A percentile compares a stretch with the other conserved stretches of the same genome.
These are phyloP conservation scores for Eupithecia pulchellata DNA, from an alignment of 2,888 invertebrate genomes.

Conservation along the genomic window DNA sequence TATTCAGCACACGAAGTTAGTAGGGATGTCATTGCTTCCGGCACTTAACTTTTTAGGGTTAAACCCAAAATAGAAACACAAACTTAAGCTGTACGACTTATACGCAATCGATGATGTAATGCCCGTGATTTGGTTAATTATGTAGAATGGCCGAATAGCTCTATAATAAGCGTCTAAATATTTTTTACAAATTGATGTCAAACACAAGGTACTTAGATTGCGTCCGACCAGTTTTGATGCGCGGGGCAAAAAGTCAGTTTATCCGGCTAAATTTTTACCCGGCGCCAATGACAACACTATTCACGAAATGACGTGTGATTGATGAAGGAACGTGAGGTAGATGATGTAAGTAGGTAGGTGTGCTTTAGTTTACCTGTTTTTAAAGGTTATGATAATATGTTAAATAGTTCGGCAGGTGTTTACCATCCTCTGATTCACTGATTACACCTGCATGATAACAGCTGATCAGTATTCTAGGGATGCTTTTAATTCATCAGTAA, in stretches of 20 bases:
- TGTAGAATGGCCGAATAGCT: neutral
- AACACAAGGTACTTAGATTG: neutral
- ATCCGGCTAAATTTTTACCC: slow-evolving; percentile 6
- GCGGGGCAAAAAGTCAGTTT: neutral
- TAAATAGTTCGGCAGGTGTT: slow-evolving; percentile 42
- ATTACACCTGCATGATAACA: slow-evolving; percentile 41
- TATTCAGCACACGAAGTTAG: slow-evolving; percentile 45
- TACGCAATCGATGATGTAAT: neutral
- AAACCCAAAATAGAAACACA: neutral
- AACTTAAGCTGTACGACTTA: neutral
- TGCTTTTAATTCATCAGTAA: neutral
- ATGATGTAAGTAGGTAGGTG: neutral
- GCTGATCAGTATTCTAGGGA: slow-evolving; percentile 31
- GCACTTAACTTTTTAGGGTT: neutral
- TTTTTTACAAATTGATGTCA: neutral
- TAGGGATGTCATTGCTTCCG: slow-evolving; percentile 16
- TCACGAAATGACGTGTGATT: slow-evolving; percentile 9
- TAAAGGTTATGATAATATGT: slow-evolving; percentile 31
- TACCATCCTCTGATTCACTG: slow-evolving; percentile 37
- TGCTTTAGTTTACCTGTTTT: slow-evolving; percentile 23
- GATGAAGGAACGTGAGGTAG: slow-evolving; percentile 15
- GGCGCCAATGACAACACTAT: slow-evolving; percentile 8
- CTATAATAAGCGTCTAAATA: neutral
- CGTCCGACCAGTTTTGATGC: neutral
- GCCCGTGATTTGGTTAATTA: neutral